Percentiles rank a stretch among this genome's conserved stretches.
Evolutionary conservation across 53 echinoderm and acorn worm species (phyloP).

Genomic region (Apostichopus leukothele): DNA sequence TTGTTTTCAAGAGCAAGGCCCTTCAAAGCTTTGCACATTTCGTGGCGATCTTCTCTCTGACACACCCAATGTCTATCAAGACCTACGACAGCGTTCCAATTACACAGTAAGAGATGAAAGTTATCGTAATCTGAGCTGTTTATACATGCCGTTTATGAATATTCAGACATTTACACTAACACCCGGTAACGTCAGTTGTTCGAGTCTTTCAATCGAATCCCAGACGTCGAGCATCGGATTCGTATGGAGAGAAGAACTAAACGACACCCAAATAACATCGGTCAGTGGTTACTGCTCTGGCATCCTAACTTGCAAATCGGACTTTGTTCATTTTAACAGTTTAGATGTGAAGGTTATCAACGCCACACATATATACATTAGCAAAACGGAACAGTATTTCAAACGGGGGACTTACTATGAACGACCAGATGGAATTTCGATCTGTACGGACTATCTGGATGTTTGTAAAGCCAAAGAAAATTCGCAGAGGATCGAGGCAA

Average conservation of each 20-base stretch:
- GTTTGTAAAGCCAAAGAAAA: not conserved
- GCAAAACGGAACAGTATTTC: not conserved
- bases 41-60: not conserved
- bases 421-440: not conserved
- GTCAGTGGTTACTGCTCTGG: not conserved
- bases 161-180: not conserved
- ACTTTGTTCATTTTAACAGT: not conserved
- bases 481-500: not conserved
- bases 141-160: not conserved
- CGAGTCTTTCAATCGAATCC: too few relatives aligned
- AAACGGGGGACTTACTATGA: not conserved
- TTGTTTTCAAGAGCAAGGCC: not conserved
- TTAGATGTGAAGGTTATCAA: not conserved
- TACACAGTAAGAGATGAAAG: not conserved
- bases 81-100: not conserved
- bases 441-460: not conserved
- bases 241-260: not conserved
- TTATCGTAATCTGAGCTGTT: not conserved
- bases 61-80: not conserved
- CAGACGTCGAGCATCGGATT: conserved; percentile 5
- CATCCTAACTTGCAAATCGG: not conserved
- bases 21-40: conserved; percentile 4
- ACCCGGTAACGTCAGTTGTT: not conserved
- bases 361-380: conserved; percentile 1
- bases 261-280: not conserved